Percentiles rank a stretch among this genome's conserved stretches.
Evolutionary conservation across 2,113 vertebrate species (phyloP).

Genomic region (Paralichthys olivaceus): DNA sequence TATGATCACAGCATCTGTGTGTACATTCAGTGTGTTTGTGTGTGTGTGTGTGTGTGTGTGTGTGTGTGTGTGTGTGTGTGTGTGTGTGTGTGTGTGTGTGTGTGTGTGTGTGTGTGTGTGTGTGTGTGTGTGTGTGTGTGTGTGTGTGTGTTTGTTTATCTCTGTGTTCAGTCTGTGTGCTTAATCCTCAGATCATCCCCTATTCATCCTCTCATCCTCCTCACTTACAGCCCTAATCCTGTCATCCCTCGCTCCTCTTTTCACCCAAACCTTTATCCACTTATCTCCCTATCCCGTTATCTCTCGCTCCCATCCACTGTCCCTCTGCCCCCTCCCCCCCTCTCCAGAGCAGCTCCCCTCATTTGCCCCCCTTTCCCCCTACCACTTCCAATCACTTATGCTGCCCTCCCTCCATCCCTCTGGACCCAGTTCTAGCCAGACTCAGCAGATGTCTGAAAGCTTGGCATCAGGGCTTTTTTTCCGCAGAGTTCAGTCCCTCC

Average conservation of each 20-base stretch:
- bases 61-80: conserved; percentile 52
- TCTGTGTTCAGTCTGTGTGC: conserved; percentile 61
- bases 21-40: conserved; percentile 48
- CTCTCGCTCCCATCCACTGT: conserved; percentile 59
- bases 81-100: conserved; percentile 47
- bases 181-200: conserved; percentile 82
- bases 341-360: conserved; percentile 5
- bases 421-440: conserved; percentile 66
- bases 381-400: conserved; percentile 49
- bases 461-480: conserved; percentile 77
- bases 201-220: conserved; percentile 81
- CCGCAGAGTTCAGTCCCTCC: conserved; percentile 77
- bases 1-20: conserved; percentile 57
- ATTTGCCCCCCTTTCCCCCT: conserved; percentile 4
- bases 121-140: conserved; percentile 13
- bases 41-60: conserved; percentile 64
- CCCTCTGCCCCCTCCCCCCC: background rate
- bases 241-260: conserved; percentile 72
- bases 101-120: conserved; percentile 65
- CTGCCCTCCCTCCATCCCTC: conserved; percentile 53
- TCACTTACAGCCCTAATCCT: conserved; percentile 81
- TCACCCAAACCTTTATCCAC: conserved; percentile 72
- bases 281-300: conserved; percentile 81
- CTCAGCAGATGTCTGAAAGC: conserved; percentile 81
- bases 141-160: conserved; percentile 64